A percentile compares a stretch with the other conserved stretches of the same genome.
Conservation (phyloP, 2,113 vertebrate genomes). For the Regulus satrapa region DNA sequence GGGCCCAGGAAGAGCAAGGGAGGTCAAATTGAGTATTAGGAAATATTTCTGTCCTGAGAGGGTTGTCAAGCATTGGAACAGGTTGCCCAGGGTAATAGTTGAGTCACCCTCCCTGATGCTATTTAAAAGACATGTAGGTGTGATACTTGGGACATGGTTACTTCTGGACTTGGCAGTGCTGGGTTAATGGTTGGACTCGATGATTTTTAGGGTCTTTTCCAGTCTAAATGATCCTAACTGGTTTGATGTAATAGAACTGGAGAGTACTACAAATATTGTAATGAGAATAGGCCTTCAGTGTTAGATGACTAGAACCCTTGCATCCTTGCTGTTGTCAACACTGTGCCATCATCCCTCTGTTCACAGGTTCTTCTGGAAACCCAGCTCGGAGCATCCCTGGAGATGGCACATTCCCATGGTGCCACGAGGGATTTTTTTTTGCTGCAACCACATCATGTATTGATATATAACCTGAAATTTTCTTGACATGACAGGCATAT, state of each 20-base stretch:
- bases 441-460: fast-evolving
- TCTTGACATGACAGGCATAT: neutral
- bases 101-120: neutral
- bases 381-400: neutral
- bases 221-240: neutral
- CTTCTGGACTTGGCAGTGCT: neutral
- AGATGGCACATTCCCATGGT: fast-evolving
- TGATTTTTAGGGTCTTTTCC: neutral
- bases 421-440: neutral
- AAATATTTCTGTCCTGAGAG: neutral
- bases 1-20: neutral
- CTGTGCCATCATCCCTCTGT: neutral
- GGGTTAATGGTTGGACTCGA: fast-evolving
- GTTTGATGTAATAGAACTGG: neutral
- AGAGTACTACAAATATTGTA: neutral
- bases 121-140: neutral
- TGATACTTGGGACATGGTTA: neutral
- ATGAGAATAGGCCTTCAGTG: neutral
- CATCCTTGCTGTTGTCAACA: neutral
- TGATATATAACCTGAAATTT: neutral
- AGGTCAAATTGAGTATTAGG: neutral
- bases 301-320: neutral
- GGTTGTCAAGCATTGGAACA: neutral
- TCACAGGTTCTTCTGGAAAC: neutral
- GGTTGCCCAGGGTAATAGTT: neutral